Evolutionary conservation across 1,140 invertebrate species (phyloP).

Genomic region (Halesus radiatus): DNA sequence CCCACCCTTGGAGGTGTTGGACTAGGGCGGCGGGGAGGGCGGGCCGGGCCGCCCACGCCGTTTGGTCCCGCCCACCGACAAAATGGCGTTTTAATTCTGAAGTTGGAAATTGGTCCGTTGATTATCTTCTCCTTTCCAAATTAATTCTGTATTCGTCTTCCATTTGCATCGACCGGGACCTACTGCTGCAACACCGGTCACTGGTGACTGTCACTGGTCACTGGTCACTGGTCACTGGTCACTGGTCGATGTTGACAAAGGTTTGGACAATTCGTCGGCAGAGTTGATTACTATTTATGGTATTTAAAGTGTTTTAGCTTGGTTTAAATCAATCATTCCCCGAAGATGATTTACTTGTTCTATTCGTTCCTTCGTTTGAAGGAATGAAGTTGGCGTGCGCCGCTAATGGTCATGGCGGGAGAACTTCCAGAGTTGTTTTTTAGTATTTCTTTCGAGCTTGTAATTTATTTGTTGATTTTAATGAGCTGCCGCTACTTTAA

Average conservation of each 20-base stretch:
- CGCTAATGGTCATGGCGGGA: too few relatives aligned
- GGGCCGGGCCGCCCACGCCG: background rate
- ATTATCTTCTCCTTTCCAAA: constrained; percentile 42
- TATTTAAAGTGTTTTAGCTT: too few relatives aligned
- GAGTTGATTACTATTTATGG: too few relatives aligned
- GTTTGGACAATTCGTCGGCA: too few relatives aligned
- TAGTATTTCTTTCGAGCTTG: background rate
- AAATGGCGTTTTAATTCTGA: constrained; percentile 49
- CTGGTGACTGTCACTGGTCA: too few relatives aligned
- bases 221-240: too few relatives aligned
- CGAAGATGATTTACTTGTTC: too few relatives aligned
- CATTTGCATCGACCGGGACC: background rate
- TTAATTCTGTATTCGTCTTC: constrained; percentile 34
- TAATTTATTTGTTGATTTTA: constrained; percentile 43
- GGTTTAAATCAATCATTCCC: too few relatives aligned
- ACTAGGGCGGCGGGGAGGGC: background rate
- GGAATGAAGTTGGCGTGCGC: too few relatives aligned
- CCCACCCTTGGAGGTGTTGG: background rate
- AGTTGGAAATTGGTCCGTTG: constrained; percentile 42
- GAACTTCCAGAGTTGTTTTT: background rate
- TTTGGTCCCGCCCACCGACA: constrained; percentile 42
- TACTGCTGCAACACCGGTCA: background rate
- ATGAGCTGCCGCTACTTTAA: constrained; percentile 37
- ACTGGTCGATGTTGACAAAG: too few relatives aligned
- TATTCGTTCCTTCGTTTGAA: too few relatives aligned